Evolutionary conservation across 1,140 invertebrate genomes (phyloP).

Genomic region (Magallana gigas): DNA sequence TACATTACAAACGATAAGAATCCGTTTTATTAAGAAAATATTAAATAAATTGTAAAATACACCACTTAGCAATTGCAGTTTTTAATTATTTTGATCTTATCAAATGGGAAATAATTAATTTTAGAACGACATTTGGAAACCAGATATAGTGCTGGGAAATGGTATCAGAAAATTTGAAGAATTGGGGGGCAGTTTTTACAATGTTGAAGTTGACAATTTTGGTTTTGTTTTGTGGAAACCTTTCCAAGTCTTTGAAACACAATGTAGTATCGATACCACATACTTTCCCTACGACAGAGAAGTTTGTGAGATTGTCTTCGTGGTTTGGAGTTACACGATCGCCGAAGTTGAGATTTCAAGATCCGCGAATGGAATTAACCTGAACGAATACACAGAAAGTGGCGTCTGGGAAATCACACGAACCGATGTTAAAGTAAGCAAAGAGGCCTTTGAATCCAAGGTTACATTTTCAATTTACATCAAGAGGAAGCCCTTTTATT

Average conservation of each 20-base stretch:
- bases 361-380: conserved; percentile 79
- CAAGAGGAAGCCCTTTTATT: conserved; percentile 71
- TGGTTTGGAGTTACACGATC: conserved; percentile 63
- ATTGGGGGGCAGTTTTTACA: conserved; percentile 43
- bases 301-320: conserved; percentile 81
- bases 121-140: conserved; percentile 55
- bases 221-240: conserved; percentile 50
- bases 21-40: background rate
- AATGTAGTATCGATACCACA: conserved; percentile 93
- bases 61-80: too few relatives aligned
- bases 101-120: background rate
- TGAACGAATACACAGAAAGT: conserved; percentile 81
- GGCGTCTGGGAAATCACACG: conserved; percentile 81
- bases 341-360: conserved; percentile 80
- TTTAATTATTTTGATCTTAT: too few relatives aligned
- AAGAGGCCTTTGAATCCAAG: conserved; percentile 4
- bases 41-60: background rate
- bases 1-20: background rate
- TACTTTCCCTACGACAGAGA: conserved; percentile 87
- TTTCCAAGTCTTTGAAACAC: conserved; percentile 70
- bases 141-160: conserved; percentile 50
- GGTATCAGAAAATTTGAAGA: conserved; percentile 42
- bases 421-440: background rate
- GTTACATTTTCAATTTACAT: conserved; percentile 61
- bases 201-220: conserved; percentile 32